phyloP scores from a whole-genome alignment of 2,888 invertebrate genomes.

The Idaea biselata region DNA sequence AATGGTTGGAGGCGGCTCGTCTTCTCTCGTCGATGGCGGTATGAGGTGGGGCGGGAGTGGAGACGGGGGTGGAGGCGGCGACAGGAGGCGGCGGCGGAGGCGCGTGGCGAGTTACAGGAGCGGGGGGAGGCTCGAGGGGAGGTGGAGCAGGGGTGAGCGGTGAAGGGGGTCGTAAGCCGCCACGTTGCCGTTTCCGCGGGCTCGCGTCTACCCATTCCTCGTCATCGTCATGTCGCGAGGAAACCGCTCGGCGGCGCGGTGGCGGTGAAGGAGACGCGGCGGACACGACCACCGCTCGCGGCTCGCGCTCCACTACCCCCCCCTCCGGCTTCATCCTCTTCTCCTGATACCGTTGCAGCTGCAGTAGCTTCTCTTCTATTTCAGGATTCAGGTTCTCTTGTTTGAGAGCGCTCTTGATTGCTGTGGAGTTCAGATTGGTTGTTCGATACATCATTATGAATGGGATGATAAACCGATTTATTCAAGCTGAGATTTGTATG shows the following conservation, averaged over 20 bases:
- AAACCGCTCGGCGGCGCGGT: constrained; percentile 49
- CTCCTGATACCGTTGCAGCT: constrained; percentile 92
- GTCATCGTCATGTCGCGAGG: constrained; percentile 61
- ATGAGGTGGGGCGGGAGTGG: constrained; percentile 33
- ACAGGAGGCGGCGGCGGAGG: constrained; percentile 47
- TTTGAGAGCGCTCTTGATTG: constrained; percentile 94
- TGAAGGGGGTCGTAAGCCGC: constrained; percentile 27
- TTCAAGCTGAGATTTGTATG: not conserved
- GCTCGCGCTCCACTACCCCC: constrained; percentile 53
- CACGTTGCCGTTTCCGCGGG: constrained; percentile 55
- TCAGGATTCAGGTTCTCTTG: constrained; percentile 95
- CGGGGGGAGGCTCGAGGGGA: constrained; percentile 45
- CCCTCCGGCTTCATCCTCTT: constrained; percentile 85
- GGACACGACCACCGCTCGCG: constrained; percentile 42
- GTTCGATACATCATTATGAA: not conserved
- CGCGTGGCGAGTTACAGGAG: constrained; percentile 16
- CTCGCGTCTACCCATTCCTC: constrained; percentile 70
- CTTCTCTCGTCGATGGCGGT: constrained; percentile 69
- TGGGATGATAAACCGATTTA: not conserved
- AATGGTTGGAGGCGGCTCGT: constrained; percentile 78
- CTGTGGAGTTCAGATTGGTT: constrained; percentile 70
- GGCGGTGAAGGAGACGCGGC: constrained; percentile 48
- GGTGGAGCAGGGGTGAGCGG: constrained; percentile 50
- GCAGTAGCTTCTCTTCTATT: constrained; percentile 94
- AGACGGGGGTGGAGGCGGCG: constrained; percentile 12